Evolutionary conservation across 2,113 vertebrate genomes (phyloP).

Genomic region (Merops nubicus): DNA sequence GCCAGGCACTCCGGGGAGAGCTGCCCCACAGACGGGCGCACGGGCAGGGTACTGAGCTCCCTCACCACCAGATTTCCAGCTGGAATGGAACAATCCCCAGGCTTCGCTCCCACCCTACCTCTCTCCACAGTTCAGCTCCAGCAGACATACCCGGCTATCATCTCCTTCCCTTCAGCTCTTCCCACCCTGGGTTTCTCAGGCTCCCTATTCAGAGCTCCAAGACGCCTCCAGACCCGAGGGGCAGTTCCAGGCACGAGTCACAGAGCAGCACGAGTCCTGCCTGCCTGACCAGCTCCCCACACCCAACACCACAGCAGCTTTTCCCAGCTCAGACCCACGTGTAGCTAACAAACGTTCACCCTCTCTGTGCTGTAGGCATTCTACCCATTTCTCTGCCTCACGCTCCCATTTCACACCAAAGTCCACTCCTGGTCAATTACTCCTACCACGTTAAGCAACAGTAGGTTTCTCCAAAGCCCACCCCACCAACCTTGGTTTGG

Average conservation of each 20-base stretch:
- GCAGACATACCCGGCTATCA: too few species aligned
- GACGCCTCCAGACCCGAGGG: too few species aligned
- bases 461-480: neutral
- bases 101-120: neutral
- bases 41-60: rapidly evolving
- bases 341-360: neutral
- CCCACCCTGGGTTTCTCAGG: too few species aligned
- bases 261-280: too few species aligned
- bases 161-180: too few species aligned
- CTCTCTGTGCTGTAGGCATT: too few species aligned
- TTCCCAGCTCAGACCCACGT: rapidly evolving
- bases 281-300: too few species aligned
- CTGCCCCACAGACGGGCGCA: rapidly evolving
- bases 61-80: rapidly evolving
- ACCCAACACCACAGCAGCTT: too few species aligned
- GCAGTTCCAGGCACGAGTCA: neutral
- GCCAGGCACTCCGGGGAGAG: neutral
- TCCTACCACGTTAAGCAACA: neutral
- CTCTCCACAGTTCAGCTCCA: too few species aligned
- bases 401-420: too few species aligned
- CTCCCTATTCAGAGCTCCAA: too few species aligned
- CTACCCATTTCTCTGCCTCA: neutral
- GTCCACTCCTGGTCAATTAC: neutral
- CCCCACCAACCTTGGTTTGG: too few species aligned
- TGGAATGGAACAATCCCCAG: neutral